Evolutionary conservation across 92 coral and sea anemone species (phyloP).

Genomic region (Desmophyllum pertusum): DNA sequence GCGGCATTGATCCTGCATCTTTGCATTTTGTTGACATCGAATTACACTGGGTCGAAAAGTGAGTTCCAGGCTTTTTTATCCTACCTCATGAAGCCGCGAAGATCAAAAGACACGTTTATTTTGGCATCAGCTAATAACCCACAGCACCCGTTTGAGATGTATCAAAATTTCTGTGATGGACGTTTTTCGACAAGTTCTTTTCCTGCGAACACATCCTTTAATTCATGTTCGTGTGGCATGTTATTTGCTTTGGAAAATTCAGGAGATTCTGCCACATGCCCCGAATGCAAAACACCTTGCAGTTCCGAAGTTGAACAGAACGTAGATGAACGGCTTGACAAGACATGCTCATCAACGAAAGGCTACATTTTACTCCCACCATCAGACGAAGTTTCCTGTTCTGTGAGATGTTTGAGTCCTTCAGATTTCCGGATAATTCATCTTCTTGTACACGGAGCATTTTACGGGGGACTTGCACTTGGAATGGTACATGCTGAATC

Average conservation of each 20-base stretch:
- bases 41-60: constrained; percentile 20
- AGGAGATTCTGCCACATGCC: background rate
- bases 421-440: constrained; percentile 63
- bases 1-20: constrained; percentile 70
- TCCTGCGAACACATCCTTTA: background rate
- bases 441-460: constrained; percentile 63
- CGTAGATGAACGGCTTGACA: background rate
- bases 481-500: constrained; percentile 26
- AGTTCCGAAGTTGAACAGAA: background rate
- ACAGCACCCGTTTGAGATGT: background rate
- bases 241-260: background rate
- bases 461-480: constrained; percentile 61
- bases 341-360: constrained; percentile 11
- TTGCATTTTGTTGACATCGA: constrained; percentile 56
- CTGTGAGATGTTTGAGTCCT: constrained; percentile 52
- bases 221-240: constrained; percentile 39
- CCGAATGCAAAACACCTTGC: background rate
- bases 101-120: constrained; percentile 21
- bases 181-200: too few species aligned
- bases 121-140: constrained; percentile 4
- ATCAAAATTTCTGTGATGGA: background rate
- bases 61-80: constrained; percentile 32
- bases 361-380: constrained; percentile 19
- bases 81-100: constrained; percentile 37
- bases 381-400: constrained; percentile 27